Evolutionary conservation across 2,888 invertebrate genomes (phyloP), one percentile per base, ranked within the genome.

Genomic region (Selenia dentaria): DNA sequence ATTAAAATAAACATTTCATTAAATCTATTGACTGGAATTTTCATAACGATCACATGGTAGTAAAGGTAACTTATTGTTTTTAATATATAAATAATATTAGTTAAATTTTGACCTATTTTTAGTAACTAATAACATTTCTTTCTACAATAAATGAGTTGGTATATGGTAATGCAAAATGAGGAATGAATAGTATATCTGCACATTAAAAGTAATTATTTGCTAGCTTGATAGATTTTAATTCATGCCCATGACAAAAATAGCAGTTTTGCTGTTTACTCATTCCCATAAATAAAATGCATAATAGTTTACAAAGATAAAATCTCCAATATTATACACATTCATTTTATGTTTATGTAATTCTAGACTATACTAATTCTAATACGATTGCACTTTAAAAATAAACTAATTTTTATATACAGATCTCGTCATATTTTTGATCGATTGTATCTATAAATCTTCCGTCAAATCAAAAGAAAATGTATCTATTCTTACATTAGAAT

Each of bases 381-480:
- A 84, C 73, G 81, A 87, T 86, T 87, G 86, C 86, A 86, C 84
- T 76, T 85, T 70, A 72, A 73, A 70, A 79, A 75, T 77, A 79
- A 20, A 71, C 71, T 76, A 69, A 60, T 39, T 40, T 37, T 50
- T 53, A 55, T 57, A 11, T 56, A 58, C 58, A 56, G 8, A 11
- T 38, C 43, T 48, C 41, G n/a, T n/a, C n/a, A n/a, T n/a, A n/a
- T n/a, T n/a, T n/a, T n/a, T n/a, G n/a, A n/a, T n/a, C n/a, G n/a
- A n/a, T n/a, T n/a, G n/a, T n/a, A n/a, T n/a, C n/a, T n/a, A n/a
- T n/a, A n/a, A n/a, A n/a, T n/a, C n/a, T n/a, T n/a, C n/a, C n/a
- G n/a, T n/a, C n/a, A n/a, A n/a, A n/a, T n/a, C n/a, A n/a, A n/a
- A n/a, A n/a, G n/a, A n/a, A n/a, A n/a, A n/a, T n/a, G n/a, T n/a